Percentiles rank a stretch among this genome's conserved stretches.
Conservation (phyloP, 2,888 invertebrate genomes). For the Hyposoter didymator region DNA sequence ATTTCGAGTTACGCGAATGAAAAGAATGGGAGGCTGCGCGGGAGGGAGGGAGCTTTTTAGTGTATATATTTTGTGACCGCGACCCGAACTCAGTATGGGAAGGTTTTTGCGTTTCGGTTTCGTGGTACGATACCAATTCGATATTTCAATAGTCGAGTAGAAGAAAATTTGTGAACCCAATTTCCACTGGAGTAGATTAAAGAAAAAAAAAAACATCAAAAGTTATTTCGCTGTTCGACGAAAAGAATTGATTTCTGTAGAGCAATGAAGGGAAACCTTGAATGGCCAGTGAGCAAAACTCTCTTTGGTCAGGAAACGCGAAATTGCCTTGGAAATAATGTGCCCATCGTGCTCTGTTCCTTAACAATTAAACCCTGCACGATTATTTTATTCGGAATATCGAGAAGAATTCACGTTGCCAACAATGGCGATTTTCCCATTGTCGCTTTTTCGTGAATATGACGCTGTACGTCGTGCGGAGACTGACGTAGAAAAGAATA, state of each 20-base stretch:
- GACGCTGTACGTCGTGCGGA: conserved; percentile 16
- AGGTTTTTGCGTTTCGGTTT: conserved; percentile 17
- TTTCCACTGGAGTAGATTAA: background rate
- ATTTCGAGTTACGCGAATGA: conserved; percentile 30
- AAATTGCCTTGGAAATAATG: background rate
- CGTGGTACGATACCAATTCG: background rate
- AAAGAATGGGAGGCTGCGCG: background rate
- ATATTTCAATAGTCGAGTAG: conserved; percentile 15
- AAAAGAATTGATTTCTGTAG: background rate
- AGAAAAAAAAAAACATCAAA: background rate
- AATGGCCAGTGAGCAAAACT: background rate
- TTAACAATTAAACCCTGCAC: background rate
- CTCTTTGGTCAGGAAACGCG: background rate
- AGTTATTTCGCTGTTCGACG: background rate
- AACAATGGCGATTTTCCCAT: background rate
- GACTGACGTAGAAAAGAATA: conserved; percentile 3
- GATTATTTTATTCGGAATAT: background rate
- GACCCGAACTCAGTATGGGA: background rate
- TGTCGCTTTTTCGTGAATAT: background rate
- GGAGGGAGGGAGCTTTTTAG: conserved; percentile 7
- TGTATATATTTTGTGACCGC: conserved; percentile 9
- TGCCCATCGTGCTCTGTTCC: background rate
- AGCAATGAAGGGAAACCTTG: background rate
- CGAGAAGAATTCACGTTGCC: background rate
- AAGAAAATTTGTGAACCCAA: conserved; percentile 4